These are phyloP conservation scores for Desmophyllum pertusum DNA, from an alignment of 92 coral and sea anemone genomes.

Conservation along the genomic window DNA sequence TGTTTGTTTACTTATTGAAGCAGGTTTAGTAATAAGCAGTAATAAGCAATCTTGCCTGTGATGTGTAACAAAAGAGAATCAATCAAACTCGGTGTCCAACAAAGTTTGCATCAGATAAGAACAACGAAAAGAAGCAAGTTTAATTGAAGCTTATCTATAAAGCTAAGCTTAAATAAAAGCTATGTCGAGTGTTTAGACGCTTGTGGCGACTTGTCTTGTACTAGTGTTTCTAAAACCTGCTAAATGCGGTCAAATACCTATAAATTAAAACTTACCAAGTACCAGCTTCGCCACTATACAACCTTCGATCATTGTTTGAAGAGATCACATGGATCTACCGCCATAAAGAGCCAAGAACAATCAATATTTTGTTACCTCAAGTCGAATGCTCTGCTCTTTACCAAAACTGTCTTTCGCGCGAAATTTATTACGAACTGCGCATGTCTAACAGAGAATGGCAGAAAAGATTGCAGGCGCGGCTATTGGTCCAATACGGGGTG, in stretches of 20 bases:
- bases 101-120: not conserved
- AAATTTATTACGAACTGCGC: constrained; percentile 20
- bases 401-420: constrained; percentile 34
- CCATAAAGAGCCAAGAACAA: not conserved
- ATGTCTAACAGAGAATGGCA: not conserved
- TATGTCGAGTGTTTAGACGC: no score
- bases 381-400: not conserved
- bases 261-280: constrained; percentile 53
- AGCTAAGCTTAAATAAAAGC: not conserved
- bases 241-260: not conserved
- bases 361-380: not conserved
- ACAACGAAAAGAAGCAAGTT: not conserved
- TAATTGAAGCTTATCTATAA: no score
- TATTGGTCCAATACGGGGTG: not conserved
- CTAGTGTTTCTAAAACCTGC: no score
- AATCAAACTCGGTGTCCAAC: not conserved
- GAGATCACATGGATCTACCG: not conserved
- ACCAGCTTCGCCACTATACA: constrained; percentile 64
- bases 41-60: no score
- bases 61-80: not conserved
- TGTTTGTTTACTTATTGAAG: no score
- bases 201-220: no score
- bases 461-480: constrained; percentile 14
- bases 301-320: constrained; percentile 31
- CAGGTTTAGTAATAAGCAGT: no score